Base-by-base conservation (phyloP, 2,888 invertebrate species). In the Orchestes rusci region DNA sequence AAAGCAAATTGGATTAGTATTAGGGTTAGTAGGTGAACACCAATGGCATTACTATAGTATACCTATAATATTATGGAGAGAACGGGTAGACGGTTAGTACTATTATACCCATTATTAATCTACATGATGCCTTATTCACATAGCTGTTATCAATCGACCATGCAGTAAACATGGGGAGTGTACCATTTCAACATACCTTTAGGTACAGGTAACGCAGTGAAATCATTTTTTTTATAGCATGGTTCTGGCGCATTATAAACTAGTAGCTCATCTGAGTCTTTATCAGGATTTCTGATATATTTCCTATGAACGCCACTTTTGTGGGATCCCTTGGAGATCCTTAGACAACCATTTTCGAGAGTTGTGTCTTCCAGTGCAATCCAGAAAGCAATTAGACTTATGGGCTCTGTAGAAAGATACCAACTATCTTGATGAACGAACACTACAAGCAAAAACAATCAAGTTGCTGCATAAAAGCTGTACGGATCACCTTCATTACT, bases 351-450 rank as follows among this genome's bases (percentile, higher is more conserved):
- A 65, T 99, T 99, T 62, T 94, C 85, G 12, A 80, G 51, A 0
- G 88, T 91, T 0, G 94, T 89, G 61, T 97, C 93, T 60, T 97
- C 94, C 3, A 99, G 68, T 0, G 99, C 93, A 51, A 99, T 83
- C 99, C 99, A 99, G 60, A 95, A 84, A 1, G 96, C 97, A 2
- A 89, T 67, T 0, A 89, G 72, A 7, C 81, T 80, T 30, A 77
- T 74, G 1, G 94, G 95, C 13, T 87, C 86, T 0, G 92, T 89
- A 63, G 85, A 75, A 30, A 99, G 71, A 65, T 84, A 99, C 2
- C 89, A 81, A 0, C 86, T 82, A 65, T 99, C 99, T 69, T 91
- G 90, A 66, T 91, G 91, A 1, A 82, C 71, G 13, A 67, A 71
- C 2, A 90, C 90, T 85, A 66, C 4, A 43, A 37, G 2, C 35